phyloP scores from a whole-genome alignment of 2,888 invertebrate species.

The Stenoptilia bipunctidactyla region DNA sequence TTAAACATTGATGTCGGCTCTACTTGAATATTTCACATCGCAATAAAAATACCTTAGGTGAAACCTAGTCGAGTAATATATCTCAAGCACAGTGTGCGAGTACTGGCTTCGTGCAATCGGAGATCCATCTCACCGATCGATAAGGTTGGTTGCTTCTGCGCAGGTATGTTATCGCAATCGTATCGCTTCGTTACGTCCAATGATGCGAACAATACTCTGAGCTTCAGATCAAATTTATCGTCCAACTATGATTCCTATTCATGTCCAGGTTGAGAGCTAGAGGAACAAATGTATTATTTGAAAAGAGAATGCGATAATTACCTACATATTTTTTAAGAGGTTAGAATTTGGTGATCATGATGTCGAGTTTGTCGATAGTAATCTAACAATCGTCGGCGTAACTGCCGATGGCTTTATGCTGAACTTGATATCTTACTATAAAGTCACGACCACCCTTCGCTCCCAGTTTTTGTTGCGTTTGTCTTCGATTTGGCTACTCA shows the following conservation, averaged over 20 bases:
- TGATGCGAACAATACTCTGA: constrained; percentile 20
- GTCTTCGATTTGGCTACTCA: constrained; percentile 23
- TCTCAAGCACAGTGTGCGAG: background rate
- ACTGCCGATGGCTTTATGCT: constrained; percentile 25
- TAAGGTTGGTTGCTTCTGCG: constrained; percentile 29
- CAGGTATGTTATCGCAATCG: constrained; percentile 34
- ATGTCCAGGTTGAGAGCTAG: background rate
- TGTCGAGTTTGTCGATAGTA: background rate
- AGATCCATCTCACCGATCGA: constrained; percentile 23
- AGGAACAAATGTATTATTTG: background rate
- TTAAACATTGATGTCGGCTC: constrained; percentile 45
- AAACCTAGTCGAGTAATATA: no score
- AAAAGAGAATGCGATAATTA: no score
- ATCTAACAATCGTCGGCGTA: constrained; percentile 14
- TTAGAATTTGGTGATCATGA: background rate
- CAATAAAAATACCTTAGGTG: constrained; percentile 26
- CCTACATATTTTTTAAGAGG: no score
- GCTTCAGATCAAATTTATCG: constrained; percentile 4
- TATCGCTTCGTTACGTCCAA: constrained; percentile 30
- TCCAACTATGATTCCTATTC: no score
- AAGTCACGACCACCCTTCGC: constrained; percentile 33
- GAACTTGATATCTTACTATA: constrained; percentile 34
- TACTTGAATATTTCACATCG: constrained; percentile 51
- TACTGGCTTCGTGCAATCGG: constrained; percentile 16
- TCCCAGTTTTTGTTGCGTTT: constrained; percentile 24